phyloP scores from a whole-genome alignment of 1,140 invertebrate genomes.

The Ceratina calcarata region DNA sequence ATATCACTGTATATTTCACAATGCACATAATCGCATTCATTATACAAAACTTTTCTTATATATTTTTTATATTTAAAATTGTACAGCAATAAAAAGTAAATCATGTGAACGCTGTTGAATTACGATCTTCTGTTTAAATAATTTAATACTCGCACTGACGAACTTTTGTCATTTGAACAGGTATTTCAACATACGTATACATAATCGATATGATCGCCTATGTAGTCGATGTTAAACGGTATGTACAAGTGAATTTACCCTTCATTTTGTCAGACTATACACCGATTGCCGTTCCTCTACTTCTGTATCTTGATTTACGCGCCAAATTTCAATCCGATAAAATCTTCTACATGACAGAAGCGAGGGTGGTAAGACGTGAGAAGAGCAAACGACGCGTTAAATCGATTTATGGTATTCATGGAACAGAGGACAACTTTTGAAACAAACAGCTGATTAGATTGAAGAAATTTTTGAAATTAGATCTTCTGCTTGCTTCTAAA shows the following conservation, averaged over 20 bases:
- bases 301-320: constrained; percentile 58
- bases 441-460: not conserved
- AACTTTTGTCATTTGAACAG: constrained; percentile 30
- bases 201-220: not conserved
- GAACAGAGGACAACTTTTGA: not conserved
- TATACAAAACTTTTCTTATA: too few relatives aligned
- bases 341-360: constrained; percentile 35
- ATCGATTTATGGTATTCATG: constrained; percentile 30
- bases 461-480: not conserved
- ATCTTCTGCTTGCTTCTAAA: too few relatives aligned
- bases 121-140: constrained; percentile 53
- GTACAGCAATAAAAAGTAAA: not conserved
- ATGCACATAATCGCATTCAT: not conserved
- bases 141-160: constrained; percentile 41
- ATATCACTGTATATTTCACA: not conserved
- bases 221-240: constrained; percentile 45
- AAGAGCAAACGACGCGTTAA: constrained; percentile 23
- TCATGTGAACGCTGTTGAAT: constrained; percentile 9
- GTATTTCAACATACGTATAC: constrained; percentile 17
- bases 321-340: constrained; percentile 51
- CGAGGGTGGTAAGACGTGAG: constrained; percentile 16
- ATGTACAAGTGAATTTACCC: constrained; percentile 20
- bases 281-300: constrained; percentile 48
- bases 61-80: too few relatives aligned
- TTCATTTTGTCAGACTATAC: constrained; percentile 46